Base-by-base conservation (phyloP, 1,140 invertebrate species). In the Aphelinus atriplicis region DNA sequence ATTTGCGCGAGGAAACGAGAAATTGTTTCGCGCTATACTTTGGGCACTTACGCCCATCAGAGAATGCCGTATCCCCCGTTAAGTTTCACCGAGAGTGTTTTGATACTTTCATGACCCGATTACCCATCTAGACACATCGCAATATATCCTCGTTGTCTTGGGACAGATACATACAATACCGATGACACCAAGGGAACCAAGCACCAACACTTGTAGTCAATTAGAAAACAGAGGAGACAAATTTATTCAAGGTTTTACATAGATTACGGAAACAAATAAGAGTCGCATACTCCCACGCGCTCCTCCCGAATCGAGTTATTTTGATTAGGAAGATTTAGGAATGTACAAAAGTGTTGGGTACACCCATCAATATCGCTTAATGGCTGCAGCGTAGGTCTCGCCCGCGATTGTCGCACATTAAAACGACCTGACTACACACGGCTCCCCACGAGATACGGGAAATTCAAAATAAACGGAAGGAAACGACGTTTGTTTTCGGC, bases 321-420 rank as follows among this genome's bases (percentile, higher is more conserved):
- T 57, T 58, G 55, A 68, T 58, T 68, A 57, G 45, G 26, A 43
- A 58, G 66, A 61, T 70, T 61, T 60, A 55, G 55, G 3, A 2
- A 9, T n/a, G 26, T 26, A 43, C 45, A n/a, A 46, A 46, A 58
- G 57, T 10, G 42, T 43, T 7, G 55, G 58, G 61, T 10, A 50
- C 7, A 58, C 43, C 50, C 62, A 65, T 71, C 66, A 69, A 75
- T 71, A 65, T 51, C 43, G 26, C 26, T 65, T 70, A 75, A 75
- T 70, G 73, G 56, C 53, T 75, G 26, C 26, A 26, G 26, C 26
- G 26, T 26, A 26, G 26, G 26, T 26, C 26, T 26, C 26, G 26
- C 26, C 26, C 2, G 55, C 7, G 42, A 60, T 7, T 26, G 50
- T 64, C 43, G 64, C 48, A 1, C 71, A 10, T 67, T 62, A 46